Evolutionary conservation across 2,888 invertebrate species (phyloP).

Genomic region (Schizotus pectinicornis): DNA sequence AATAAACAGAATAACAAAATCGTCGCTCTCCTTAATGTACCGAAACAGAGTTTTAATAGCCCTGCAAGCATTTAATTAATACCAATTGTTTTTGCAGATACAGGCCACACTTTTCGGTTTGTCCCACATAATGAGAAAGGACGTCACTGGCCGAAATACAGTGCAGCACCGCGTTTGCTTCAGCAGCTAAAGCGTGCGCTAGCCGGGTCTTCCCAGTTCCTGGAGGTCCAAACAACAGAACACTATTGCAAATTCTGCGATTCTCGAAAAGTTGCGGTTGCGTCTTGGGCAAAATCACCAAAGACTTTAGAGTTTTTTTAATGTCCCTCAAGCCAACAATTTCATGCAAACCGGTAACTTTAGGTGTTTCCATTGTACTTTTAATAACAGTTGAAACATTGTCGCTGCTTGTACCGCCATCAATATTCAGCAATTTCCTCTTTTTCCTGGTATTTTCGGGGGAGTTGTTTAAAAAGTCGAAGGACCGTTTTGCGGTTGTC

Average conservation of each 20-base stretch:
- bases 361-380: constrained; percentile 42
- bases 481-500: not conserved
- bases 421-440: not conserved
- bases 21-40: constrained; percentile 42
- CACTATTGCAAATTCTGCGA: constrained; percentile 58
- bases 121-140: constrained; percentile 63
- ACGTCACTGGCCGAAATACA: constrained; percentile 62
- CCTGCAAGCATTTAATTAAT: constrained; percentile 36
- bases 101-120: constrained; percentile 64
- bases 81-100: not conserved
- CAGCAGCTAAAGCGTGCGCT: constrained; percentile 58
- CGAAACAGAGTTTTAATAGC: constrained; percentile 48
- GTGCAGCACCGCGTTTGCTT: constrained; percentile 61
- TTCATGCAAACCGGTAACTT: constrained; percentile 54
- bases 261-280: constrained; percentile 64
- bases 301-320: constrained; percentile 60
- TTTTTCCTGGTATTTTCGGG: not conserved
- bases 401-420: not conserved
- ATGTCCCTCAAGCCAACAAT: constrained; percentile 61
- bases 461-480: too few relatives aligned
- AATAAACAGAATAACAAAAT: constrained; percentile 62
- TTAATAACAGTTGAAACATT: not conserved
- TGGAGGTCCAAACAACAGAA: constrained; percentile 63
- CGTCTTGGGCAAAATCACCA: constrained; percentile 60
- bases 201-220: constrained; percentile 61